Conservation (phyloP, 2,797 vertebrate genomes). For the Neomorphus geoffroyi region DNA sequence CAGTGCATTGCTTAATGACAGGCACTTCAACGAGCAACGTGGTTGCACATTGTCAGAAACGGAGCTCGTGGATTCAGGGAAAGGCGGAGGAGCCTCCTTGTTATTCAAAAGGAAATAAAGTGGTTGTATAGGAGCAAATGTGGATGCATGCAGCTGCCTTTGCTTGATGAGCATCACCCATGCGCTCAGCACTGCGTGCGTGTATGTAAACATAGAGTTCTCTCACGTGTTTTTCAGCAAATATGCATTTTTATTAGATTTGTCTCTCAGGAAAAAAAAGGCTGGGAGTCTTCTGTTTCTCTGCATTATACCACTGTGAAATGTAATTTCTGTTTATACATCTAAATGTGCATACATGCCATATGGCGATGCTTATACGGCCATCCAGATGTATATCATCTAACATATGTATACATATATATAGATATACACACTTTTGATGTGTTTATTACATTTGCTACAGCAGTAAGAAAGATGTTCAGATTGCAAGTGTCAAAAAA, state of each 20-base stretch:
- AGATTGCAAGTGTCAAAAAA: neutral
- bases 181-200: rapidly evolving
- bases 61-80: neutral
- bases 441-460: neutral
- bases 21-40: slow-evolving; percentile 32
- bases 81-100: neutral
- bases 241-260: neutral
- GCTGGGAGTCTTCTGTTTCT: neutral
- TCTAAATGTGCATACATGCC: neutral
- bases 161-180: neutral
- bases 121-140: neutral
- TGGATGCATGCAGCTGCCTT: neutral
- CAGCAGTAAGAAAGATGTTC: neutral
- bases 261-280: neutral
- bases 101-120: slow-evolving; percentile 27
- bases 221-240: neutral
- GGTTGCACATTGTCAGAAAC: slow-evolving; percentile 58
- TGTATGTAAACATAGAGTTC: neutral
- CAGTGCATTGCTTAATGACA: slow-evolving; percentile 72
- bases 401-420: neutral
- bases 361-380: neutral
- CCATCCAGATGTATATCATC: neutral
- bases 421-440: neutral
- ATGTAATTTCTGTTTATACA: rapidly evolving
- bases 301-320: neutral